Base-by-base conservation (phyloP, 2,888 invertebrate genomes). In the Netelia virgata region DNA sequence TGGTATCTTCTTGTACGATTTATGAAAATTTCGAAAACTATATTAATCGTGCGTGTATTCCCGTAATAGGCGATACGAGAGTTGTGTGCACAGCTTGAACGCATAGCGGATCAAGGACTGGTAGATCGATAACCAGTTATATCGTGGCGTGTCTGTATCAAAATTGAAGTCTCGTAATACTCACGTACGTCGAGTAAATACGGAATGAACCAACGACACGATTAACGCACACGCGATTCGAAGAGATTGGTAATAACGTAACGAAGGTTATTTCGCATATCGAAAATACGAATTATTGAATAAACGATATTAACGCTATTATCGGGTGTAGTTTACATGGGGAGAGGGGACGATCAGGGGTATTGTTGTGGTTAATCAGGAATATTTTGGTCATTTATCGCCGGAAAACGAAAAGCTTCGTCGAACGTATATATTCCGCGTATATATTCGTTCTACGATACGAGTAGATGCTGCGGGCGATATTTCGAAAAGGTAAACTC, bases 401-500 rank as follows among this genome's bases (percentile, higher is more conserved):
- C 55, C 14, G 9, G 11, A 55, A 66, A 50, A 47, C 73, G 43
- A 18, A 41, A 36, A 63, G 70, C 75, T 75, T 70, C 75, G 55
- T 28, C 72, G 57, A 69, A 18, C 57, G 64, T 50, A 61, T 61
- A 11, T 41, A 61, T 47, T 53, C 18, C 55, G n/a, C 16, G 8
- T 5, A n/a, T 5, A n/a, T 61, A 47, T 41, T 41, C 43, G 47
- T 61, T 23, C 1, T 64, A 9, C 18, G 23, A n/a, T 61, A 50
- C n/a, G 20, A 20, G 41, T 53, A 76, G n/a, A 74, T 47, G 70
- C 61, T 57, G 69, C 43, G 47, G 68, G 83, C 74, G 63, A 63
- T 80, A 53, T 80, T 75, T 64, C n/a, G 43, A 61, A 73, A 55
- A 57, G 55, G 72, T 23, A 23, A 23, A 83, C 77, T 59, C 18